A percentile compares a stretch with the other conserved stretches of the same genome.
Conservation (phyloP, 2,113 vertebrate species). For the Arvicanthis niloticus region DNA sequence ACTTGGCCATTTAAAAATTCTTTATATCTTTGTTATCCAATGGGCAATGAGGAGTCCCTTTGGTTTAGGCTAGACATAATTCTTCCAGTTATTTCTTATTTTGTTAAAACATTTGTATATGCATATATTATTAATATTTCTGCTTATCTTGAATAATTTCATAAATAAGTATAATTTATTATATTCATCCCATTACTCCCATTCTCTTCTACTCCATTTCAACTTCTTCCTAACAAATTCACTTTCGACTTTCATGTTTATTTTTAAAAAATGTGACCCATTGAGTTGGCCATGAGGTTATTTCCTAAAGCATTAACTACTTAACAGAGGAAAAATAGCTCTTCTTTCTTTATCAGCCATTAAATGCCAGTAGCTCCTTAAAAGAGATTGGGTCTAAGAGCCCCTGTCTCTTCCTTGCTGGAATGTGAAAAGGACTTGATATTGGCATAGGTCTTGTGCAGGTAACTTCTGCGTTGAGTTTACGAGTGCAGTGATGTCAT, state of each 20-base stretch:
- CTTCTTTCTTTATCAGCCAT: background rate
- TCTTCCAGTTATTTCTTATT: constrained; percentile 12
- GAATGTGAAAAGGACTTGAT: background rate
- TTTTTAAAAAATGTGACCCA: background rate
- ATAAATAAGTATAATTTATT: background rate
- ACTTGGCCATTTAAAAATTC: background rate
- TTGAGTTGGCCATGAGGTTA: background rate
- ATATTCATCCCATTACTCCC: too few species aligned
- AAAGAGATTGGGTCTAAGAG: background rate
- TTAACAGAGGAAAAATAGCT: background rate
- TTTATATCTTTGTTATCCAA: background rate
- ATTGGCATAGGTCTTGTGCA: background rate
- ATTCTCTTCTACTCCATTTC: background rate
- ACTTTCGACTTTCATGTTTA: background rate
- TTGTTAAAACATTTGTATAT: constrained; percentile 50
- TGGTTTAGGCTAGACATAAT: constrained; percentile 22
- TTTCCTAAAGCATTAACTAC: background rate
- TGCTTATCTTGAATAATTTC: background rate
- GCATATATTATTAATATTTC: background rate
- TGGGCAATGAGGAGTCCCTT: background rate
- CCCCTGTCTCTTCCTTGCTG: background rate
- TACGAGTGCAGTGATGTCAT: background rate
- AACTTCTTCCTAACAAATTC: background rate
- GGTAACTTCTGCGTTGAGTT: background rate
- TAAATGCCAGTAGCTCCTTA: background rate